Conservation (phyloP, 2,888 invertebrate species). For the Microctonus hyperodae region DNA sequence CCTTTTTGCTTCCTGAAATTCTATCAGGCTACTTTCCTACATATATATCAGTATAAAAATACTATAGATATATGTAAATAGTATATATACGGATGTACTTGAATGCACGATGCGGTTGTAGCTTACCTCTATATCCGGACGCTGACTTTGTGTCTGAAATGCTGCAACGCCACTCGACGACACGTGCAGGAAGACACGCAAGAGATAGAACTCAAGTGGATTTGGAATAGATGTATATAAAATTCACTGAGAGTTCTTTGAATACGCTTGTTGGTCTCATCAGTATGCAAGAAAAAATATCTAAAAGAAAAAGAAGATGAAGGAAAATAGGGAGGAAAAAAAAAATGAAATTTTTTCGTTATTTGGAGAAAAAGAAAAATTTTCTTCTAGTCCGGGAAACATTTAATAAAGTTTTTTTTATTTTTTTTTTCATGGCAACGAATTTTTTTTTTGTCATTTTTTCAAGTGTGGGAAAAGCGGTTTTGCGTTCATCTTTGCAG, state of each 20-base stretch:
- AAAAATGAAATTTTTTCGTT: too few relatives aligned
- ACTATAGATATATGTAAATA: too few relatives aligned
- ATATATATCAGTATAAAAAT: neutral
- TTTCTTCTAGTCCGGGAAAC: too few relatives aligned
- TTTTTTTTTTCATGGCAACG: too few relatives aligned
- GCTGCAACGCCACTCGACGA: slow-evolving; percentile 9
- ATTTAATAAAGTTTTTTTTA: too few relatives aligned
- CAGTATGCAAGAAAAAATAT: neutral
- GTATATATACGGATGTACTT: too few relatives aligned
- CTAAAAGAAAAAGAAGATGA: too few relatives aligned
- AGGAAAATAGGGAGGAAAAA: too few relatives aligned
- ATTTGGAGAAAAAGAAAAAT: too few relatives aligned
- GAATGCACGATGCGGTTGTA: neutral
- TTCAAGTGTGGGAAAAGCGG: neutral
- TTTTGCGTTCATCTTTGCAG: neutral
- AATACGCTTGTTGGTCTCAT: neutral
- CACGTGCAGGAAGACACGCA: slow-evolving; percentile 1
- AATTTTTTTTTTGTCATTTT: too few relatives aligned
- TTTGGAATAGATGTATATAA: neutral
- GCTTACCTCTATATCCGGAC: neutral
- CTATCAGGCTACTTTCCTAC: neutral
- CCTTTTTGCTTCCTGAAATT: too few relatives aligned
- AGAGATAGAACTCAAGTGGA: slow-evolving; percentile 4
- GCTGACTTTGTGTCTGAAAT: neutral
- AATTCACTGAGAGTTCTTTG: neutral